Conservation (phyloP, 92 coral and sea anemone genomes). For the Epizoanthus illoricatus region DNA sequence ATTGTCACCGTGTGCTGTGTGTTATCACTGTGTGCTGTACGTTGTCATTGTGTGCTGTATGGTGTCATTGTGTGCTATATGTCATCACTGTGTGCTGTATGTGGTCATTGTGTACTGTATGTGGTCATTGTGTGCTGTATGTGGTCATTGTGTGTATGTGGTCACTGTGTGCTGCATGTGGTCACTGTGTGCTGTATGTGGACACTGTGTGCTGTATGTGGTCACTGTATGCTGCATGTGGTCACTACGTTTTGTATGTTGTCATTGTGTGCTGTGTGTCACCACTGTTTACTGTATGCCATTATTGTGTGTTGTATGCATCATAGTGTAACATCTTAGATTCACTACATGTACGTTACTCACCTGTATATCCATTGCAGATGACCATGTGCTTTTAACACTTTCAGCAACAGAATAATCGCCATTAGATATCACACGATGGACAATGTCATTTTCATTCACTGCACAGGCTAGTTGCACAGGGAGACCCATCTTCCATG, state of each 20-base stretch:
- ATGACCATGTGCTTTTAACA: slow-evolving; percentile 67
- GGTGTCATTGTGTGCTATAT: too few relatives aligned
- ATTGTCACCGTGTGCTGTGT: too few relatives aligned
- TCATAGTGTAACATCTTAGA: neutral
- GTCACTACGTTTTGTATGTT: too few relatives aligned
- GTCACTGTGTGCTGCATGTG: too few relatives aligned
- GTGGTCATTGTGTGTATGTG: too few relatives aligned
- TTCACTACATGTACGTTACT: neutral
- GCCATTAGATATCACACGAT: slow-evolving; percentile 68
- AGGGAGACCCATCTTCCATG: slow-evolving; percentile 88
- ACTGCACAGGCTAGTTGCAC: slow-evolving; percentile 73
- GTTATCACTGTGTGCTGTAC: too few relatives aligned
- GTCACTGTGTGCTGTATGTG: neutral
- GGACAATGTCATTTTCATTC: slow-evolving; percentile 84
- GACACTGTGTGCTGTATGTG: neutral
- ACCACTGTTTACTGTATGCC: neutral
- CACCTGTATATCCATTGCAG: slow-evolving; percentile 97
- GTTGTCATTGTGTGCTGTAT: too few relatives aligned
- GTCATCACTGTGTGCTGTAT: too few relatives aligned
- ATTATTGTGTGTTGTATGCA: neutral
- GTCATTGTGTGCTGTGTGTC: too few relatives aligned
- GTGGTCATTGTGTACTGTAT: too few relatives aligned
- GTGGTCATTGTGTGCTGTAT: too few relatives aligned
- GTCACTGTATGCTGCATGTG: too few relatives aligned
- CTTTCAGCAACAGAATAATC: slow-evolving; percentile 44